phyloP scores from a whole-genome alignment of 2,113 vertebrate genomes.

The Struthio camelus region DNA sequence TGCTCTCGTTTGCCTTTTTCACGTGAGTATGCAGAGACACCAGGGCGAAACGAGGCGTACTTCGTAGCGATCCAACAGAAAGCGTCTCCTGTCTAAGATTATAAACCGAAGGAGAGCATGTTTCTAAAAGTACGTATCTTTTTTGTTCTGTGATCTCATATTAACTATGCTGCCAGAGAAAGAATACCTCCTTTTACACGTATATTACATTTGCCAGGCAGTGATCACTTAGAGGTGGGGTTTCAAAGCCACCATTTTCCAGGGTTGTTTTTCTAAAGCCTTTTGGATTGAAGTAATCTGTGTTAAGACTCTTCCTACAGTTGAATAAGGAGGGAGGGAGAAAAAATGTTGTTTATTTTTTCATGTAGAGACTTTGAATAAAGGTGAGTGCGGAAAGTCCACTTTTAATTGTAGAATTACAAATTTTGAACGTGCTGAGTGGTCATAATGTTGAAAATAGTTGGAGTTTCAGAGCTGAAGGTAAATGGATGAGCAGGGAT shows the following conservation, averaged over 20 bases:
- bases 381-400: neutral
- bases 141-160: neutral
- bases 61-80: neutral
- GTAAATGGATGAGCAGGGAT: neutral
- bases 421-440: accelerated
- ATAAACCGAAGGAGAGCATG: neutral
- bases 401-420: accelerated
- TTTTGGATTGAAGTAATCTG: neutral
- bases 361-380: neutral
- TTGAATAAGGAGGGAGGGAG: neutral
- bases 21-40: neutral
- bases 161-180: neutral
- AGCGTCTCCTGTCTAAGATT: neutral
- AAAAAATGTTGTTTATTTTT: neutral
- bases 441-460: accelerated
- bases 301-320: neutral
- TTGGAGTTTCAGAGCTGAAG: neutral
- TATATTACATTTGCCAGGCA: accelerated
- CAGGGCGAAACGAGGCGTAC: neutral
- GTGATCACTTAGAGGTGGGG: too few relatives aligned
- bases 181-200: neutral
- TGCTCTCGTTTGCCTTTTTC: neutral
- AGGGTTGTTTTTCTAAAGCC: neutral
- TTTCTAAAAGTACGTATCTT: accelerated
- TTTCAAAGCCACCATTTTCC: neutral